Percentiles rank a stretch among this genome's conserved stretches.
Evolutionary conservation across 2,113 vertebrate species (phyloP).

Genomic region (Seriola aureovittata): DNA sequence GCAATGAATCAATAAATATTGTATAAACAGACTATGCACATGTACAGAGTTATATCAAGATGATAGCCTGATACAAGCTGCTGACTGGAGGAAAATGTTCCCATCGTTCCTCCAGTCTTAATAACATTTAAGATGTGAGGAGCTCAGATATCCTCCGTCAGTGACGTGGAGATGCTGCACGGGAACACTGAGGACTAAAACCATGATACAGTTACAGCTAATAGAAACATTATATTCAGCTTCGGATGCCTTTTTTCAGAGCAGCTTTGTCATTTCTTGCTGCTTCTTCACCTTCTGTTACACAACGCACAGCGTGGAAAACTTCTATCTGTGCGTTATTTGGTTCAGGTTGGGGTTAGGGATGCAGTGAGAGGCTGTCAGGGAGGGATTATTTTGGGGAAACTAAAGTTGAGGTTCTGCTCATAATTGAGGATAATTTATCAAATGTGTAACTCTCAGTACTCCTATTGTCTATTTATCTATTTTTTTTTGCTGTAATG

Average conservation of each 20-base stretch:
- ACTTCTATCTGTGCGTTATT: not conserved
- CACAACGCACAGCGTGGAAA: not conserved
- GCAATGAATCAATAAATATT: not conserved
- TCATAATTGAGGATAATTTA: too few relatives aligned
- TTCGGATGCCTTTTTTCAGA: not conserved
- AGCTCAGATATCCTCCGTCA: too few relatives aligned
- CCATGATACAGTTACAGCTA: not conserved
- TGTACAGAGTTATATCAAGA: not conserved
- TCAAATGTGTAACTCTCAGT: too few relatives aligned
- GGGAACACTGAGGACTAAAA: too few relatives aligned
- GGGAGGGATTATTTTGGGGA: not conserved
- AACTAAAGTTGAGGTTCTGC: too few relatives aligned
- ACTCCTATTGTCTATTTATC: too few relatives aligned
- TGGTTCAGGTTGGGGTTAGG: not conserved
- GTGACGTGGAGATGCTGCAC: too few relatives aligned
- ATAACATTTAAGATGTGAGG: too few relatives aligned
- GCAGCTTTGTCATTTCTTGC: not conserved
- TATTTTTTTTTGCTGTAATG: too few relatives aligned
- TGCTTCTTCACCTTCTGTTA: not conserved
- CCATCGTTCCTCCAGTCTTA: too few relatives aligned
- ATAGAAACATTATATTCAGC: not conserved
- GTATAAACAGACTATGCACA: not conserved
- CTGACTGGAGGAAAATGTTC: not conserved
- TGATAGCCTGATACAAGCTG: not conserved
- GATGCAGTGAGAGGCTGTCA: not conserved